These are phyloP conservation scores for Mesoclemmys tuberculata DNA, from an alignment of 2,113 vertebrate genomes.

Conservation along the genomic window DNA sequence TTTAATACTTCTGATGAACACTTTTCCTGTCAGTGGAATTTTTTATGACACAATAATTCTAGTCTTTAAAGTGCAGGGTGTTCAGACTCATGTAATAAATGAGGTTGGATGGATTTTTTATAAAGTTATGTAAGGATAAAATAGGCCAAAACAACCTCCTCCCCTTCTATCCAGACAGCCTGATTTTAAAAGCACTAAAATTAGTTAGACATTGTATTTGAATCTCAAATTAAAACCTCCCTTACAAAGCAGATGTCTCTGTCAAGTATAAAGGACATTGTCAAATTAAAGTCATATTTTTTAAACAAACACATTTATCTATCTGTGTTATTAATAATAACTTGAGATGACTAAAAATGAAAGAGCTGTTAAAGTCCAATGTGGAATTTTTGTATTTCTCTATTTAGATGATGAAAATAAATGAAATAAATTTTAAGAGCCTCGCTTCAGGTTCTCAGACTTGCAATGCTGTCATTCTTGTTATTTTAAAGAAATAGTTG, in stretches of 20 bases:
- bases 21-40: neutral
- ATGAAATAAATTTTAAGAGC: neutral
- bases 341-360: neutral
- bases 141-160: neutral
- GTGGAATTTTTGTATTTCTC: neutral
- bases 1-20: slow-evolving; percentile 25
- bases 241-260: neutral
- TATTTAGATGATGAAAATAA: neutral
- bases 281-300: neutral
- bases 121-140: neutral
- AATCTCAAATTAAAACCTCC: neutral
- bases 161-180: neutral
- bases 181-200: neutral
- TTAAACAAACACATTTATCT: neutral
- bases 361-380: neutral
- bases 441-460: neutral
- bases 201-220: neutral
- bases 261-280: neutral
- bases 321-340: neutral
- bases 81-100: neutral
- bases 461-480: neutral
- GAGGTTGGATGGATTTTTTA: fast-evolving
- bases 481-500: neutral
- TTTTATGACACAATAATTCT: neutral
- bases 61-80: slow-evolving; percentile 10